Conservation (phyloP, 92 coral and sea anemone genomes). For the Epizoanthus scotinus region DNA sequence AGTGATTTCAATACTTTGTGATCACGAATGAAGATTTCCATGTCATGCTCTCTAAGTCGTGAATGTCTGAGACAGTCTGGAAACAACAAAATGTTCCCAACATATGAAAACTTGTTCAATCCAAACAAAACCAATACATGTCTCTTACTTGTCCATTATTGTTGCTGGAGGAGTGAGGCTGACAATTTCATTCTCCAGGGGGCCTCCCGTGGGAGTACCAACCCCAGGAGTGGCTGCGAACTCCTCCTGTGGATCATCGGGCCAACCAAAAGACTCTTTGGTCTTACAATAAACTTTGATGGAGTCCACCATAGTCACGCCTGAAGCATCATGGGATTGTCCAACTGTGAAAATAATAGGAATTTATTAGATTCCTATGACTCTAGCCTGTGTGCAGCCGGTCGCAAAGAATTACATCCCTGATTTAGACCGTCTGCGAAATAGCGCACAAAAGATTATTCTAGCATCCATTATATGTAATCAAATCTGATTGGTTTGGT, state of each 20-base stretch:
- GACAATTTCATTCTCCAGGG: constrained; percentile 77
- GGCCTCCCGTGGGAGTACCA: constrained; percentile 59
- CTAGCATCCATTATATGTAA: no score
- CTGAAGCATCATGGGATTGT: constrained; percentile 90
- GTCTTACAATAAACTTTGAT: constrained; percentile 92
- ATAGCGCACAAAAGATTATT: no score
- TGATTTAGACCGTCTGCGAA: no score
- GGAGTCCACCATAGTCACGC: constrained; percentile 97
- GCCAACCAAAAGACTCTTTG: constrained; percentile 99
- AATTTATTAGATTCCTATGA: neutral
- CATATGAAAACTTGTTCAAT: no score
- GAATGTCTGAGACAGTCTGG: no score
- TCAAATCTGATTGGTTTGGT: no score
- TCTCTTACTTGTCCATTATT: constrained; percentile 83
- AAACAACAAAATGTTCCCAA: no score
- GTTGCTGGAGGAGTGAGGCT: constrained; percentile 76
- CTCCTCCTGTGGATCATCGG: constrained; percentile 97
- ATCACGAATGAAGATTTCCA: no score
- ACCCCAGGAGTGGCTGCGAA: constrained; percentile 72
- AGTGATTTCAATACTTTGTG: no score
- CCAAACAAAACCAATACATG: neutral
- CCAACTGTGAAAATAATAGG: constrained; percentile 68
- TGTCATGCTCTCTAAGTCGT: no score
- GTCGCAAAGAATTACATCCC: no score
- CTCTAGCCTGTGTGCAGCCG: no score